phyloP scores from a whole-genome alignment of 1,140 invertebrate species.

The Bombus ignitus region DNA sequence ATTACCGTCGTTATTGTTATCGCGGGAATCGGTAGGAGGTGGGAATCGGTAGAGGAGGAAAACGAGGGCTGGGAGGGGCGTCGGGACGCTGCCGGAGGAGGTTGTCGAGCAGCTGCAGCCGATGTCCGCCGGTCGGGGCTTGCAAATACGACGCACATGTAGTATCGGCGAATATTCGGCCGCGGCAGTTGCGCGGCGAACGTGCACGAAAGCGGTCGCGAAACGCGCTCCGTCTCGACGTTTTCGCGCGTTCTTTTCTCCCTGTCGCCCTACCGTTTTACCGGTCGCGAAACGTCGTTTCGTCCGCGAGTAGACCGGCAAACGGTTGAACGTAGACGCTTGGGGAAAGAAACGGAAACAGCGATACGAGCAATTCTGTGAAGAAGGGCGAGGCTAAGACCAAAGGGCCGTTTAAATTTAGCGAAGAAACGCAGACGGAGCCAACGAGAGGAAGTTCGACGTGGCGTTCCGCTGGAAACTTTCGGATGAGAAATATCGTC shows the following conservation, averaged over 20 bases:
- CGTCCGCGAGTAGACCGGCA: no score
- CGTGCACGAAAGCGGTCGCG: slow-evolving; percentile 5
- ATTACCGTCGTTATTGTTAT: background rate
- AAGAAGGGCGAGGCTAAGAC: background rate
- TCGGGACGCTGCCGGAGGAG: background rate
- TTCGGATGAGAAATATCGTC: background rate
- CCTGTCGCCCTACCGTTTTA: rapidly evolving
- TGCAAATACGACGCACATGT: slow-evolving; percentile 27
- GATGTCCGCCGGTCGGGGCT: slow-evolving; percentile 3
- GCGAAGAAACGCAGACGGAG: background rate
- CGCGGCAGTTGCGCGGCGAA: slow-evolving; percentile 18
- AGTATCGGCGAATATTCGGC: slow-evolving; percentile 25
- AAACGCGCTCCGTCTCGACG: background rate
- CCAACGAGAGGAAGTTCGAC: background rate
- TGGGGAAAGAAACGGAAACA: no score
- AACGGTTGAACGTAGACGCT: no score
- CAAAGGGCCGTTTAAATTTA: background rate
- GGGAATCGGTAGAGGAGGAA: background rate
- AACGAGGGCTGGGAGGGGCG: background rate
- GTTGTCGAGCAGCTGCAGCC: slow-evolving; percentile 7
- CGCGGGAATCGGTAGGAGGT: no score
- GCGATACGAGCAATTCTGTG: background rate
- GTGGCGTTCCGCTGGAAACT: background rate
- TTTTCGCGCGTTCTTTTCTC: background rate
- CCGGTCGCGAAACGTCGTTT: no score